Conservation (phyloP, 2,888 invertebrate genomes). For the Rhingia campestris region DNA sequence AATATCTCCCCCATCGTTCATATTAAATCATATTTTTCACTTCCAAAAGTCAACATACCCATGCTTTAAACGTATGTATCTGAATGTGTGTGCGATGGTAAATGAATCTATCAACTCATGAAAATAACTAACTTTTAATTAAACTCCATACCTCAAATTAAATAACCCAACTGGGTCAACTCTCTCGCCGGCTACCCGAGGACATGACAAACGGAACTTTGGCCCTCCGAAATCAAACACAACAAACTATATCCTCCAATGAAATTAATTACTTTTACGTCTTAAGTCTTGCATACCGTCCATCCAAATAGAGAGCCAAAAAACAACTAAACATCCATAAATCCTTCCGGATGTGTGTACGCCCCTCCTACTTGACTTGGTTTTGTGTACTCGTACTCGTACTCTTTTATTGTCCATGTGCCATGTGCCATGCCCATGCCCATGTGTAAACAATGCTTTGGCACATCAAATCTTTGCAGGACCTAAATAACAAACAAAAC, state of each 20-base stretch:
- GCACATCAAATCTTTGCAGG: conserved; percentile 46
- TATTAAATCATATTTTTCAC: conserved; percentile 57
- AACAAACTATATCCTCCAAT: conserved; percentile 52
- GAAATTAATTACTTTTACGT: conserved; percentile 59
- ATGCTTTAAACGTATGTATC: background rate
- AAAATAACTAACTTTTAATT: conserved; percentile 61
- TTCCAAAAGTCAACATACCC: conserved; percentile 6
- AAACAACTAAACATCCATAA: conserved; percentile 27
- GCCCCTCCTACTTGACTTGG: background rate
- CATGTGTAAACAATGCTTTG: conserved; percentile 42
- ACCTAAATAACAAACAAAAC: conserved; percentile 6
- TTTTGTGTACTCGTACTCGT: background rate
- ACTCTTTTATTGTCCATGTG: too few species aligned
- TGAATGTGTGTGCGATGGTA: background rate
- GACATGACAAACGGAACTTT: conserved; percentile 29
- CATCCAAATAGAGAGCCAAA: conserved; percentile 3
- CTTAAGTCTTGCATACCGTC: conserved; percentile 33
- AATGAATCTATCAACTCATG: conserved; percentile 51
- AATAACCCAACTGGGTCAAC: conserved; percentile 60
- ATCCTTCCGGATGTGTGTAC: conserved; percentile 25
- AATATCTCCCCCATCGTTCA: conserved; percentile 28
- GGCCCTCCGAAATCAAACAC: conserved; percentile 38
- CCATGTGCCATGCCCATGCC: background rate
- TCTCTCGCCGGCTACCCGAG: background rate
- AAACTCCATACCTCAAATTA: conserved; percentile 56